Percentiles rank a stretch among this genome's conserved stretches.
Evolutionary conservation across 30 jellyfish, hydroid and myxozoan species (phyloP).

Genomic region (Euphysa ruthae): DNA sequence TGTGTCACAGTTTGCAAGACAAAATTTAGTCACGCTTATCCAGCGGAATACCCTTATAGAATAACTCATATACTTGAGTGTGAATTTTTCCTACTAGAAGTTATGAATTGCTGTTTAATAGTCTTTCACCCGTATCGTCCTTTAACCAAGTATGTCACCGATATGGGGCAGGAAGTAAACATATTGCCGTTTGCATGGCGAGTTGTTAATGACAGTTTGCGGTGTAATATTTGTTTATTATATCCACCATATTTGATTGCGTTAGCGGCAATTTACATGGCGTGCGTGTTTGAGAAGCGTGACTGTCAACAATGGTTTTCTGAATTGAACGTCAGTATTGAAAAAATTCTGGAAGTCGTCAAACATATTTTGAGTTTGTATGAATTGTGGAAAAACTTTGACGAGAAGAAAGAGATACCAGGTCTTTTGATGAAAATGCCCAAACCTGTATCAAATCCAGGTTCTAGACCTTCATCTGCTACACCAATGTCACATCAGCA

Average conservation of each 20-base stretch:
- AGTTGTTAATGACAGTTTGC: conserved; percentile 70
- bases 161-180: conserved; percentile 83
- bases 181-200: conserved; percentile 79
- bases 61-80: conserved; percentile 78
- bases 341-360: conserved; percentile 54
- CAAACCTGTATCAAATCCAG: conserved; percentile 67
- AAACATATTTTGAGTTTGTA: conserved; percentile 57
- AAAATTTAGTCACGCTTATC: conserved; percentile 69
- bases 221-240: conserved; percentile 61
- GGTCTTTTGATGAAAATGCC: conserved; percentile 71
- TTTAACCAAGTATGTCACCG: conserved; percentile 69
- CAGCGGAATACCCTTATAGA: conserved; percentile 78
- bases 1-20: conserved; percentile 58
- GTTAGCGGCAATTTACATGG: conserved; percentile 82
- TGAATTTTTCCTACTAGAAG: conserved; percentile 71
- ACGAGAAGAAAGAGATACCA: conserved; percentile 70
- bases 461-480: conserved; percentile 81
- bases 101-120: conserved; percentile 74
- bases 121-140: conserved; percentile 87
- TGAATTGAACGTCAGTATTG: conserved; percentile 72
- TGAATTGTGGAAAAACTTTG: conserved; percentile 82
- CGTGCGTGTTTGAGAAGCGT: conserved; percentile 73
- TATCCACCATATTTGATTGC: conserved; percentile 84
- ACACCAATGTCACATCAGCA: conserved; percentile 68
- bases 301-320: conserved; percentile 94